Evolutionary conservation across 2,113 vertebrate species (phyloP).

Genomic region (Myrmecophaga tridactyla): DNA sequence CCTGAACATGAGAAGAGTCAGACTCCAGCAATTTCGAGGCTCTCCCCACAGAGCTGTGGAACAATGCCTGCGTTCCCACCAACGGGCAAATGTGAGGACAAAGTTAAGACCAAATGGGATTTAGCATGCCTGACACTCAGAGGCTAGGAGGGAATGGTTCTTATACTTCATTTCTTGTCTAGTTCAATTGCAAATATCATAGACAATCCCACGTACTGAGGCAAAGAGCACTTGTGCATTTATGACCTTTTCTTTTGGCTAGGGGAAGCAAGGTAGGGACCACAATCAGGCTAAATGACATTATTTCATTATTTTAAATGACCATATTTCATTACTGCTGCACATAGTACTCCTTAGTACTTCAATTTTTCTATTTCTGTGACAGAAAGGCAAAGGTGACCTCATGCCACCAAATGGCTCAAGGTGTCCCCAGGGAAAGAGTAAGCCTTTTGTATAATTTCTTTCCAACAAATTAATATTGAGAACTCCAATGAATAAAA

Average conservation of each 20-base stretch:
- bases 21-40: background rate
- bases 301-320: constrained; percentile 30
- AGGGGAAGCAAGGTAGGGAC: background rate
- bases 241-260: background rate
- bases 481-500: background rate
- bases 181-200: background rate
- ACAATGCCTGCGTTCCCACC: background rate
- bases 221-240: background rate
- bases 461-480: background rate
- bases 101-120: background rate
- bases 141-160: background rate
- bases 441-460: background rate
- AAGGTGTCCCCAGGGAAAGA: background rate
- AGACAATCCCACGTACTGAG: background rate
- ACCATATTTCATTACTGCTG: background rate
- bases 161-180: background rate
- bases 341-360: background rate
- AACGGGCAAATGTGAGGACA: background rate
- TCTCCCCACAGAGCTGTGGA: background rate
- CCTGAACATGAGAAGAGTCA: background rate
- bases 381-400: constrained; percentile 30
- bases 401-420: background rate
- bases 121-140: fast-evolving
- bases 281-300: background rate
- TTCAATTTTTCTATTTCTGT: background rate